phyloP scores from a whole-genome alignment of 2,113 vertebrate genomes.

The Eublepharis macularius region DNA sequence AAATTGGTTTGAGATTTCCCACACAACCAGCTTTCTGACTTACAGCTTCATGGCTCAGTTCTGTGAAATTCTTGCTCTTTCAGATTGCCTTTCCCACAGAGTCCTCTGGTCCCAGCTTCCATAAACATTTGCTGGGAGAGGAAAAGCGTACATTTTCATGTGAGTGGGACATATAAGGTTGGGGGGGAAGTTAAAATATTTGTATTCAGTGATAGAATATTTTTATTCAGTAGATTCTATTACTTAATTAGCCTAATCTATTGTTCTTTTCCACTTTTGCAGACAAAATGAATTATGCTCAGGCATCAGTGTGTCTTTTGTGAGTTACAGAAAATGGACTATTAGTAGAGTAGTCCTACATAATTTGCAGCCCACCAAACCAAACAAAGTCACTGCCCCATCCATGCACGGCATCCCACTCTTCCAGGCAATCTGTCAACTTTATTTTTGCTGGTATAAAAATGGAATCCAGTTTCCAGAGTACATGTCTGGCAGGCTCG shows the following conservation, averaged over 20 bases:
- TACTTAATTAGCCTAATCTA: neutral
- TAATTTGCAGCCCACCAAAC: neutral
- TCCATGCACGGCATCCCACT: neutral
- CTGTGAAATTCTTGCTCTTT: constrained; percentile 7
- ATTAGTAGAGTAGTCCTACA: neutral
- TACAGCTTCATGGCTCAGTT: neutral
- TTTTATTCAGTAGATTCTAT: too few relatives aligned
- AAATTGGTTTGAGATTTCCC: neutral
- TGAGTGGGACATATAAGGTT: neutral
- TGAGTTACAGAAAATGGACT: neutral
- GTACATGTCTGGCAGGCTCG: neutral
- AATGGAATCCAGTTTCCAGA: neutral
- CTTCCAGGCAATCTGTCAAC: neutral
- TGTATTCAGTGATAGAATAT: neutral
- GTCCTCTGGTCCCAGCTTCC: neutral
- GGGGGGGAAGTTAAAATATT: neutral
- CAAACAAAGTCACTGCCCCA: neutral
- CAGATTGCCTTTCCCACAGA: neutral
- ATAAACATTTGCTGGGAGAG: neutral
- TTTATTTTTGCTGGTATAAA: neutral
- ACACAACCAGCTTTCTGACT: neutral
- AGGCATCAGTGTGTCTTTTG: neutral
- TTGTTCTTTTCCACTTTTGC: neutral
- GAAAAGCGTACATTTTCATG: neutral
- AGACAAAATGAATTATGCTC: neutral